Conservation (phyloP, 2,113 vertebrate genomes). For the Symphodus melops region DNA sequence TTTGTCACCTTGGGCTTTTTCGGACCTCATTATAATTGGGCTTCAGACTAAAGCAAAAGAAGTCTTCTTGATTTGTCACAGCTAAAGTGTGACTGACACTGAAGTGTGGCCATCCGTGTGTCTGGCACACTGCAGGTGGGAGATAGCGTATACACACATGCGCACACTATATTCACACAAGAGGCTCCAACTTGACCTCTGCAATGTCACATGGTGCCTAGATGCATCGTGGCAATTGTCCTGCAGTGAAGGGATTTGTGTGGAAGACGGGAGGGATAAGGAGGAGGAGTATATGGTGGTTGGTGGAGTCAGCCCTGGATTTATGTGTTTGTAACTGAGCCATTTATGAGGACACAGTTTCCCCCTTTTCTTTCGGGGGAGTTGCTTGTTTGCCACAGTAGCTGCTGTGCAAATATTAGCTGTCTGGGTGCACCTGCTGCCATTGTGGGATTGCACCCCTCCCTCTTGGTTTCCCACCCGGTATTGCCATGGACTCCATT, state of each 20-base stretch:
- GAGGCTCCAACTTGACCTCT: constrained; percentile 76
- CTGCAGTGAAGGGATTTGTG: constrained; percentile 72
- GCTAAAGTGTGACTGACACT: constrained; percentile 30
- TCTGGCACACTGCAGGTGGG: constrained; percentile 41
- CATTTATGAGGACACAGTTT: constrained; percentile 74
- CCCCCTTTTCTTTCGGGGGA: constrained; percentile 70
- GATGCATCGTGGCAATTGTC: constrained; percentile 84
- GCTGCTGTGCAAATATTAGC: constrained; percentile 83
- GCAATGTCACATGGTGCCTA: constrained; percentile 77
- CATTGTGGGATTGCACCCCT: constrained; percentile 65
- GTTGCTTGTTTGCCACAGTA: constrained; percentile 76
- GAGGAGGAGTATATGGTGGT: constrained; percentile 31
- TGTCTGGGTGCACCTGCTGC: constrained; percentile 85
- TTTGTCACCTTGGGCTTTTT: neutral
- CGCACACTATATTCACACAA: constrained; percentile 26
- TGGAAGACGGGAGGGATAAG: constrained; percentile 49
- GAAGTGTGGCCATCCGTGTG: constrained; percentile 46
- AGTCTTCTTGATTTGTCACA: constrained; percentile 39
- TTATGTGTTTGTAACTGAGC: constrained; percentile 78
- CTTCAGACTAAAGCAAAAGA: constrained; percentile 22
- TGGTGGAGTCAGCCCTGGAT: constrained; percentile 72
- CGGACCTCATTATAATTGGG: neutral
- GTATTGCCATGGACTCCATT: constrained; percentile 80
- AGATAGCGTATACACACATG: constrained; percentile 1
- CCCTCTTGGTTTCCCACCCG: constrained; percentile 64